phyloP scores from a whole-genome alignment of 2,888 invertebrate species.

The Bellardia pandia region DNA sequence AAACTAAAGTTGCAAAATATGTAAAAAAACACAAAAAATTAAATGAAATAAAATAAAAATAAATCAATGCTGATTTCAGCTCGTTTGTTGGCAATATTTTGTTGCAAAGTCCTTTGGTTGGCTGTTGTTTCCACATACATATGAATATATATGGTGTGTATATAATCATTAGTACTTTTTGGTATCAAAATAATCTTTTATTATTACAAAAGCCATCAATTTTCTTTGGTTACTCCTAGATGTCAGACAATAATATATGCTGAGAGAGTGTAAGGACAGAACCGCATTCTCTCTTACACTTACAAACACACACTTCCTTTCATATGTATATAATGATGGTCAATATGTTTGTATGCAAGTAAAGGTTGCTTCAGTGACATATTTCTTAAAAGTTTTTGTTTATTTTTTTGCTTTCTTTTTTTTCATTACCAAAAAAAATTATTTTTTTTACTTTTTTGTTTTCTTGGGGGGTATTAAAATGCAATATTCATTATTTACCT shows the following conservation, averaged over 20 bases:
- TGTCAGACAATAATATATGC: neutral
- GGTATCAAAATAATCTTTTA: constrained; percentile 59
- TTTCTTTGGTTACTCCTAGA: constrained; percentile 55
- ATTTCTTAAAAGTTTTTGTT: constrained; percentile 4
- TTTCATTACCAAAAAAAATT: neutral
- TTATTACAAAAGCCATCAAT: constrained; percentile 65
- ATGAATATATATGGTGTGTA: neutral
- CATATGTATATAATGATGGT: neutral
- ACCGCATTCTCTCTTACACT: no score
- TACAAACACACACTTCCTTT: no score
- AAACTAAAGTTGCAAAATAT: neutral
- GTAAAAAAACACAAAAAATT: neutral
- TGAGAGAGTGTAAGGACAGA: no score
- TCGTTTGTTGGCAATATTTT: constrained; percentile 20
- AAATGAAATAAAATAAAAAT: neutral
- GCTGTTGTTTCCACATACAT: no score
- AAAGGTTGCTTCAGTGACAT: neutral
- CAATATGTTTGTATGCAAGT: neutral
- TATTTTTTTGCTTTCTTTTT: neutral
- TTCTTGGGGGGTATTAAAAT: constrained; percentile 56
- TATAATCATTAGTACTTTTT: constrained; percentile 25
- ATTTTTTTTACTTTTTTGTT: constrained; percentile 10
- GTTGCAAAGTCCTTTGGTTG: neutral
- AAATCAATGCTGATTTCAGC: constrained; percentile 13
- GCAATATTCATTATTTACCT: constrained; percentile 68